Evolutionary conservation across 2,888 invertebrate species (phyloP), one percentile per base, ranked within the genome.

Genomic region (Itoplectis maculator): DNA sequence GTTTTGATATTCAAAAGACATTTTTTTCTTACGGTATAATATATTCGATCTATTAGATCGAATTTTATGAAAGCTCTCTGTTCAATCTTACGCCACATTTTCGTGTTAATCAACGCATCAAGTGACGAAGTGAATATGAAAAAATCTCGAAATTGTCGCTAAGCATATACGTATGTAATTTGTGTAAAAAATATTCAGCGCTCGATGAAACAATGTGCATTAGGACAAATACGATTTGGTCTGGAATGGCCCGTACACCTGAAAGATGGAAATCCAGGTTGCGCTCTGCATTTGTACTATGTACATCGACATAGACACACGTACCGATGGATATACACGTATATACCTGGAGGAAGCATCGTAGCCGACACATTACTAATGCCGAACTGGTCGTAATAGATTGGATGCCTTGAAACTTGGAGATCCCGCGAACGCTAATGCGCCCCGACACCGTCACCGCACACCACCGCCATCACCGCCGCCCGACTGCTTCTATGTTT

Each of bases 351-450:
- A 23, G 47, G 76, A 85, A 5, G 85, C 80, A 81, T 81, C 85
- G 82, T 82, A 86, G 87, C 85, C 88, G 89, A 89, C 90, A 89
- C 89, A 89, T 90, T 91, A 89, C 88, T 87, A 91, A 91, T 91
- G 90, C 90, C 87, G 87, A 91, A 90, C 89, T 87, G 89, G 87
- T 89, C 88, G 88, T 90, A 91, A 91, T 90, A 88, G 90, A 91
- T 89, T 89, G 89, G 90, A 88, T 87, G 87, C 87, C 86, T 88
- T 66, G 82, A 84, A 90, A 90, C 87, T 90, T 89, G 85, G 87
- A 87, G 87, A 88, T 85, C 86, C 83, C 87, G 84, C 75, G 75
- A 82, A 70, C 72, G 86, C 88, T 88, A 88, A 87, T 88, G 88
- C 84, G 80, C 72, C 85, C 65, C 82, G 82, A 80, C 80, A 87